Conservation (phyloP, 2,113 vertebrate species). For the Triplophysa siluroides region DNA sequence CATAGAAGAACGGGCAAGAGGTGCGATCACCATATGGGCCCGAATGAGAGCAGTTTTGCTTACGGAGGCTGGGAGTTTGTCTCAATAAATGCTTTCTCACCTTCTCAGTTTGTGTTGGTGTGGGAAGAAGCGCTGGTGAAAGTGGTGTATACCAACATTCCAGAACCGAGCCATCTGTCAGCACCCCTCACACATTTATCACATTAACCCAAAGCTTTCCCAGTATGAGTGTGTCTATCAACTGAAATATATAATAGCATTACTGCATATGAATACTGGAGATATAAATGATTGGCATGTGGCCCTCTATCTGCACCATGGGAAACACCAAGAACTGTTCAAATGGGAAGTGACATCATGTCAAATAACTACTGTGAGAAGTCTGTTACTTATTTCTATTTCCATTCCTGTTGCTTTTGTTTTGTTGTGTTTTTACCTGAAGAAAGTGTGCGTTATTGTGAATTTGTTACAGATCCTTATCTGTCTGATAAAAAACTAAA, state of each 20-base stretch:
- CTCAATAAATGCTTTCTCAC: slow-evolving; percentile 51
- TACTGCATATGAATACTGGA: neutral
- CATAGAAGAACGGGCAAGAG: slow-evolving; percentile 15
- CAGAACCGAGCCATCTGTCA: slow-evolving; percentile 20
- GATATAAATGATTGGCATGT: slow-evolving; percentile 3
- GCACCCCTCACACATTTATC: neutral
- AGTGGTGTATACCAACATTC: slow-evolving; percentile 1
- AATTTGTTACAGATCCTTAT: too few species aligned
- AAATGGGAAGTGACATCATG: slow-evolving; percentile 15
- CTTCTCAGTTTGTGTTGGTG: slow-evolving; percentile 37
- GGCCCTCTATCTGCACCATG: neutral
- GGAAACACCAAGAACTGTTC: slow-evolving; percentile 14
- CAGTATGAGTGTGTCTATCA: neutral
- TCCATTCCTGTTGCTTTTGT: slow-evolving; percentile 36
- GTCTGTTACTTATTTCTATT: slow-evolving; percentile 21
- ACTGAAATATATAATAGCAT: too few species aligned
- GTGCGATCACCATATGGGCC: slow-evolving; percentile 51
- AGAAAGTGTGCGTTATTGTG: slow-evolving; percentile 8
- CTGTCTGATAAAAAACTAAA: too few species aligned
- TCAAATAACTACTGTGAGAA: slow-evolving; percentile 12
- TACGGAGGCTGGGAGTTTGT: slow-evolving; percentile 13
- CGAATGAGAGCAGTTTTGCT: slow-evolving; percentile 16
- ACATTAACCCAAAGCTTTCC: neutral
- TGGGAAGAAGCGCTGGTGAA: slow-evolving; percentile 37
- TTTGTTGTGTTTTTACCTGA: slow-evolving; percentile 32